Base-by-base conservation (phyloP, 92 coral and sea anemone genomes). In the Phenganax subtilis region DNA sequence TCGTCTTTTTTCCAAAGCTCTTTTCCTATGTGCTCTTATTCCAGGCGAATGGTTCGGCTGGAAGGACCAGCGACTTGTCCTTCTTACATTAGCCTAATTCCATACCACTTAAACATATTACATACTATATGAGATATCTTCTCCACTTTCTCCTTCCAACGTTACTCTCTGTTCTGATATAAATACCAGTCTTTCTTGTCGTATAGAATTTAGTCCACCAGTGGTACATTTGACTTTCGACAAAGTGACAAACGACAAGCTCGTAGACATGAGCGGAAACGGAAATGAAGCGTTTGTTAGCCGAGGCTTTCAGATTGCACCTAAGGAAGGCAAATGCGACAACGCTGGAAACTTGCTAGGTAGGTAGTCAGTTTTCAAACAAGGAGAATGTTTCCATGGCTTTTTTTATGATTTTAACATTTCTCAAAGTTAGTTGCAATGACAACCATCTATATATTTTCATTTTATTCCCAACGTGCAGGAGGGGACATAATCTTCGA, bases 401-500 rank as follows among this genome's bases (percentile, higher is more conserved):
- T n/a, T 58, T 58, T 58, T 58, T n/a, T n/a, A n/a, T 58, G 47
- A 37, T 37, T 37, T 37, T 37, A 37, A 37, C 47, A 37, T 2
- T 37, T 37, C 47, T 37, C 47, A 37, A 37, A 37, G 47, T 37
- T 37, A 1, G 47, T 37, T 37, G 47, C 2, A 37, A 37, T 37
- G 47, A 37, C 47, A 2, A 37, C 47, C 5, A 37, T 37, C 47
- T 37, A 6, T 20, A 59, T 69, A 4, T 10, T 69, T 69, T 16
- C 25, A 7, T 71, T 7, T 8, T n/a, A 30, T 71, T 73, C 51
- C 51, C 54, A 52, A 29, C 30, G 0, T n/a, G 2, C 76, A 96
- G 99, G 99, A 54, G 99, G 99, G 58, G 99, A 96, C 75, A 83
- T 96, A 53, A 75, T 96, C 9, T 76, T 96, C 25, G 97, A 96